Evolutionary conservation across 1,140 invertebrate genomes (phyloP), one percentile per base, ranked within the genome.

Genomic region (Diorhabda carinulata): DNA sequence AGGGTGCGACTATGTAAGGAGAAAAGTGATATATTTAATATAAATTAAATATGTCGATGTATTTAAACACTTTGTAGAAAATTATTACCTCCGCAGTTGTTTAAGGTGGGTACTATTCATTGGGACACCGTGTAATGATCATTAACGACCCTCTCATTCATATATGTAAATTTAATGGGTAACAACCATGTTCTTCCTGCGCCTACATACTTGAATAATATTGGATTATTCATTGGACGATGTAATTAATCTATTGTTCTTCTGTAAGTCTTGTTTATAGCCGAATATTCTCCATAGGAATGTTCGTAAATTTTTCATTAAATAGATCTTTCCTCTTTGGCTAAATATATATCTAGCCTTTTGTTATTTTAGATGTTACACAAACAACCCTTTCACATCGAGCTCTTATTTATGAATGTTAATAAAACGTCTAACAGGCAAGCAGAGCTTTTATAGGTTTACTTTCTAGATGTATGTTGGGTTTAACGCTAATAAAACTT

Each of bases 221-320:
- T n/a, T 52, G n/a, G n/a, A 52, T 52, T 52, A 52, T 52, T 52
- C n/a, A 52, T 52, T 52, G n/a, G 47, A 6, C n/a, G 4, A 8
- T 52, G 6, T 52, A 52, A 52, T 52, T 52, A 52, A 52, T 52
- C n/a, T 52, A n/a, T 52, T n/a, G 6, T 52, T 52, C 47, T 52
- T 8, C 47, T 52, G 2, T 6, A 52, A 52, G n/a, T 52, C 47
- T n/a, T 6, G 47, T n/a, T 52, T n/a, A 6, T n/a, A n/a, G 47
- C 47, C n/a, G n/a, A 8, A 2, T 52, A 52, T 52, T 52, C 47
- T n/a, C 47, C 47, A 52, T 8, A 52, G 47, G 6, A 52, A 52
- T n/a, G 47, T 52, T 52, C n/a, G 47, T 52, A 52, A 52, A 52
- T 6, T 52, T 52, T 52, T 52, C 47, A 52, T 52, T 52, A 52